These are phyloP conservation scores for Esperia sulphurella DNA, from an alignment of 2,888 invertebrate species.

Conservation along the genomic window DNA sequence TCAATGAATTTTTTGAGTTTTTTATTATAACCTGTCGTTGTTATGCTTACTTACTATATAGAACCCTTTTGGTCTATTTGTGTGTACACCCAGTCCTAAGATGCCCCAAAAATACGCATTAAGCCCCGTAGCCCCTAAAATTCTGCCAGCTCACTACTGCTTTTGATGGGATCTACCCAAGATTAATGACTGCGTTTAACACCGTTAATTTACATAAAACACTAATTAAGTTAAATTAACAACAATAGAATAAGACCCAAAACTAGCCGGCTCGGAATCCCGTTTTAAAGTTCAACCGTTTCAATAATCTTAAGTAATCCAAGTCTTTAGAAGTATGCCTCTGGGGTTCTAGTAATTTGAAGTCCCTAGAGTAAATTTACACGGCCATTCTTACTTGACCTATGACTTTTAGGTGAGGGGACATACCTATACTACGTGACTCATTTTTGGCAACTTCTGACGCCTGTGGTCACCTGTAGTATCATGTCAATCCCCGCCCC, in stretches of 20 bases:
- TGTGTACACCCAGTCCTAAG: too few relatives aligned
- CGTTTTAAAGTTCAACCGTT: slow-evolving; percentile 2
- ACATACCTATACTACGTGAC: too few relatives aligned
- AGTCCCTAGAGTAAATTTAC: background rate
- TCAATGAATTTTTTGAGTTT: too few relatives aligned
- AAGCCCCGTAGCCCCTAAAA: background rate
- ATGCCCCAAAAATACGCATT: too few relatives aligned
- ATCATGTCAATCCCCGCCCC: too few relatives aligned
- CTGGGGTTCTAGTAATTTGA: slow-evolving; percentile 1
- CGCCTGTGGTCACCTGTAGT: too few relatives aligned
- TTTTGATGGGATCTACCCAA: background rate
- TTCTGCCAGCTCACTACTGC: background rate
- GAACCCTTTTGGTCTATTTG: too few relatives aligned
- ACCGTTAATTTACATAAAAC: slow-evolving; percentile 5
- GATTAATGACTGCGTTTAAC: background rate
- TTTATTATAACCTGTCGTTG: too few relatives aligned
- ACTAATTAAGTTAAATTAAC: slow-evolving; percentile 2
- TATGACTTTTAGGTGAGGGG: background rate
- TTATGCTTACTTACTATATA: too few relatives aligned
- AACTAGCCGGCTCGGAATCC: background rate
- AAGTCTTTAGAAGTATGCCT: background rate
- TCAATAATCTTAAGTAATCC: slow-evolving; percentile 4
- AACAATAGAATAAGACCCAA: slow-evolving; percentile 4
- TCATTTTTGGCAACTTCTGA: too few relatives aligned
- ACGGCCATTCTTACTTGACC: background rate